phyloP scores from a whole-genome alignment of 2,888 invertebrate species.

The Deilephila porcellus region DNA sequence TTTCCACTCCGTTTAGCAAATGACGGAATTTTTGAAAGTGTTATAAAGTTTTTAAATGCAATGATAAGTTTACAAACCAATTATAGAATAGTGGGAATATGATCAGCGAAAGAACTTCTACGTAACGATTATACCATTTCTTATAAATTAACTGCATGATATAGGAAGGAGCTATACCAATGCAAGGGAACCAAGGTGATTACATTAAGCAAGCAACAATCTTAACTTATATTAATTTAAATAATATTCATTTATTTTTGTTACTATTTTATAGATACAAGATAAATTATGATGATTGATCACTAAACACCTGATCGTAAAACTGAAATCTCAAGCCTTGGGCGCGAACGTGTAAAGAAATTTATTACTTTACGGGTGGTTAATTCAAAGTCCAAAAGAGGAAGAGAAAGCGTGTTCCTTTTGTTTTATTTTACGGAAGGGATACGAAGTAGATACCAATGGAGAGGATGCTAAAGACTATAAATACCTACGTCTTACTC shows the following conservation, averaged over 20 bases:
- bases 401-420: conserved; percentile 24
- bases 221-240: background rate
- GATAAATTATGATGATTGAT: conserved; percentile 15
- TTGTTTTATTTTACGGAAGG: conserved; percentile 15
- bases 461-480: conserved; percentile 10
- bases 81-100: too few relatives aligned
- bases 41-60: background rate
- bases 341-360: conserved; percentile 14
- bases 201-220: too few relatives aligned
- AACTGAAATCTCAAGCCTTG: conserved; percentile 2
- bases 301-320: conserved; percentile 14
- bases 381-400: conserved; percentile 6
- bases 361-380: conserved; percentile 21
- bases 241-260: background rate
- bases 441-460: conserved; percentile 16
- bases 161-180: too few relatives aligned
- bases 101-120: too few relatives aligned
- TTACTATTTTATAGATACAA: background rate
- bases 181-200: too few relatives aligned
- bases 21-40: conserved; percentile 33
- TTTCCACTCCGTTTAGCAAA: conserved; percentile 42
- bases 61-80: too few relatives aligned
- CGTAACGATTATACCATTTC: too few relatives aligned
- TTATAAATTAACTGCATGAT: too few relatives aligned
- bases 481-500: background rate